These are phyloP conservation scores for Phlogophora meticulosa DNA, from an alignment of 2,888 invertebrate genomes.

Conservation along the genomic window DNA sequence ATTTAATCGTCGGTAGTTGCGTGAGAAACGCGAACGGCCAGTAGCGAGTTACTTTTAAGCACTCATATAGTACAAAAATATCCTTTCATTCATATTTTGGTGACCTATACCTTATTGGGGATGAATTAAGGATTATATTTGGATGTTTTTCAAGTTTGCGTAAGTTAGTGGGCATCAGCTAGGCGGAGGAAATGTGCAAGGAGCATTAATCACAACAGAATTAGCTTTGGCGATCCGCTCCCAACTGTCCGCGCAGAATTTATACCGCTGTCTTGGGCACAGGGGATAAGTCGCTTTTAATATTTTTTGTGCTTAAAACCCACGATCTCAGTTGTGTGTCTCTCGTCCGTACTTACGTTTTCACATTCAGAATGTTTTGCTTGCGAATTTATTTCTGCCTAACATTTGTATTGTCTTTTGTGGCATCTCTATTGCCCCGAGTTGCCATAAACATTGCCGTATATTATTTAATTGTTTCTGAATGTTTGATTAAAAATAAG, in stretches of 20 bases:
- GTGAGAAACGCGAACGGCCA: constrained; percentile 89
- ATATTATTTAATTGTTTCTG: neutral
- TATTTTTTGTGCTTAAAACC: constrained; percentile 45
- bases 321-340: constrained; percentile 5
- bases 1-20: constrained; percentile 87
- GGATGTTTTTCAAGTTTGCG: constrained; percentile 40
- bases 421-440: neutral
- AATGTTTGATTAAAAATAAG: neutral
- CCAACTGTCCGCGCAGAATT: constrained; percentile 87
- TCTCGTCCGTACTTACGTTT: constrained; percentile 18
- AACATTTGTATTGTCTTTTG: neutral
- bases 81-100: constrained; percentile 42
- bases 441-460: neutral
- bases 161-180: constrained; percentile 74
- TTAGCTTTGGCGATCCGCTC: constrained; percentile 91
- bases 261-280: constrained; percentile 76
- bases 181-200: constrained; percentile 86
- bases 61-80: constrained; percentile 69
- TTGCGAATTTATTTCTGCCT: neutral
- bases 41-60: constrained; percentile 84
- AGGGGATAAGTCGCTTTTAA: constrained; percentile 68
- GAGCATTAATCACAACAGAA: constrained; percentile 90
- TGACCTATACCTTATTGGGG: constrained; percentile 48
- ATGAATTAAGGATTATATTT: constrained; percentile 70
- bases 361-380: constrained; percentile 4